Base-by-base conservation (phyloP, 2,888 invertebrate genomes). In the Pinctada fucata region DNA sequence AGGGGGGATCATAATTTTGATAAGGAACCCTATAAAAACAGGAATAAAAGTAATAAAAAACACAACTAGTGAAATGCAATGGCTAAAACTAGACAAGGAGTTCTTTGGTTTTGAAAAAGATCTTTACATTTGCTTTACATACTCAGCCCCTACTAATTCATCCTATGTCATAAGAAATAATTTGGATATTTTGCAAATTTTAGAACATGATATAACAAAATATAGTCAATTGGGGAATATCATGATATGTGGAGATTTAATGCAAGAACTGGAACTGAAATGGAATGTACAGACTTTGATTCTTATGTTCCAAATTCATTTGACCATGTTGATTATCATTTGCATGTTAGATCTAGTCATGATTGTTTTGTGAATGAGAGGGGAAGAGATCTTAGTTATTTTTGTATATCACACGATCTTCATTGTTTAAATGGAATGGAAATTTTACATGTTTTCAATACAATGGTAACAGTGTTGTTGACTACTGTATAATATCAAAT, bases 381-480 rank as follows among this genome's bases (percentile, higher is more conserved):
- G 58, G 31, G 58, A 58, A 58, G 58, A 58, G 58, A 58, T 58
- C 58, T 58, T 10, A 10, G 0, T 10, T 0, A 58, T 58, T 58
- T 58, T 10, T 58, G 58, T 58, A 58, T 58, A 58, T 58, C 58
- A 58, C 0, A 58, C 13, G 13, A 58, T 58, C 13, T 58, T 10
- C 13, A 58, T 58, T 58, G 58, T 13, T 13, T 58, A 1, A 58
- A 58, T 58, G 58, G 58, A 58, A 6, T 58, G 58, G 58, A 58
- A 58, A 58, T 10, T 58, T 58, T 58, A 58, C 58, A 58, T 58
- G 58, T 58, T 58, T 58, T 58, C 58, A 58, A 13, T 58, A 58
- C 58, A 58, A 58, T 58, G 58, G 58, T 10, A 58, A 58, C 13
- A 58, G 58, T 58, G 58, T 58, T 6, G 58, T 58, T 58, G 58